Percentiles rank a stretch among this genome's conserved stretches.
phyloP scores from a whole-genome alignment of 2,888 invertebrate species.

The Drosophila pseudotakahashii region DNA sequence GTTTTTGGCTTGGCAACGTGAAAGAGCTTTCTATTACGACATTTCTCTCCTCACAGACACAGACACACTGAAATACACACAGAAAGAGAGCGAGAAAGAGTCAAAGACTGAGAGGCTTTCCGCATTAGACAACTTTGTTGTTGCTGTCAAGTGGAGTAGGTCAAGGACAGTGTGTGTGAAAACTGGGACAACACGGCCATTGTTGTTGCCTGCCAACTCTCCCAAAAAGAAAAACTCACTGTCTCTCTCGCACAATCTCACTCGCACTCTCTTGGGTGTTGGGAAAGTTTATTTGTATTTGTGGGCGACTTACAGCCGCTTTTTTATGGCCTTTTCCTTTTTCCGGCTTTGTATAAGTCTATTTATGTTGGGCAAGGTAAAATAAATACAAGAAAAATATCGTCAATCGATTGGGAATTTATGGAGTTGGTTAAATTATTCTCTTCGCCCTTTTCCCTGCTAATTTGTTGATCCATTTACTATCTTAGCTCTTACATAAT shows the following conservation, averaged over 20 bases:
- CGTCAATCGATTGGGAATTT: constrained; percentile 33
- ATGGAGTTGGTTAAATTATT: constrained; percentile 16
- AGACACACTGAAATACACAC: not conserved
- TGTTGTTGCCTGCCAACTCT: constrained; percentile 70
- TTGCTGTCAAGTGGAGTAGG: constrained; percentile 82
- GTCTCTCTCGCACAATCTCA: constrained; percentile 21
- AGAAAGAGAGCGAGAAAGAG: constrained; percentile 28
- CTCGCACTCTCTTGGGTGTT: constrained; percentile 25
- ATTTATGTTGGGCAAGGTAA: constrained; percentile 58
- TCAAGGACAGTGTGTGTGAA: constrained; percentile 84
- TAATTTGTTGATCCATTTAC: constrained; percentile 12
- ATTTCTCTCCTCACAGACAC: constrained; percentile 61
- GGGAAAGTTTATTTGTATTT: constrained; percentile 48
- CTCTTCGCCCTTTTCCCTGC: not conserved
- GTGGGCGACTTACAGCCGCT: constrained; percentile 46
- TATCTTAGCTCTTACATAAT: constrained; percentile 32
- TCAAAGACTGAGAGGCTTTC: constrained; percentile 42
- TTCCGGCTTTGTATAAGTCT: constrained; percentile 52
- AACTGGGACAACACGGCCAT: constrained; percentile 82
- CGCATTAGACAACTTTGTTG: constrained; percentile 73
- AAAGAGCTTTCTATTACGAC: constrained; percentile 79
- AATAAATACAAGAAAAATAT: constrained; percentile 9
- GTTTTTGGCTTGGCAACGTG: constrained; percentile 63
- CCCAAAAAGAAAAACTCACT: constrained; percentile 42
- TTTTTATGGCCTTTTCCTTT: constrained; percentile 45